Evolutionary conservation across 2,888 invertebrate genomes (phyloP).

Genomic region (Spilarctia lutea): DNA sequence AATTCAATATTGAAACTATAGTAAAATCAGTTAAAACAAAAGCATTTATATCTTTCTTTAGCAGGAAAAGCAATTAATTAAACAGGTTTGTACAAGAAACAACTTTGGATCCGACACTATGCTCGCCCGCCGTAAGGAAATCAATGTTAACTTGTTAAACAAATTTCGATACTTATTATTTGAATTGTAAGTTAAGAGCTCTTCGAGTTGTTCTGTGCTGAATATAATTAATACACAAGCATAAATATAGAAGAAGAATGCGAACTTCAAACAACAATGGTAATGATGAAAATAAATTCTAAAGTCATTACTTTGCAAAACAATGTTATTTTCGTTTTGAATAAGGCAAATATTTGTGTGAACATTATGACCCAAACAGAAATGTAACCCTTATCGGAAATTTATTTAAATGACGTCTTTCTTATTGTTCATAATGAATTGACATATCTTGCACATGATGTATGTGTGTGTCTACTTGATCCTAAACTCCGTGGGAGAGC

Average conservation of each 20-base stretch:
- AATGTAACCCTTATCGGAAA: background rate
- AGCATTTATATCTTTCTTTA: slow-evolving; percentile 54
- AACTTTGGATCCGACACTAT: slow-evolving; percentile 43
- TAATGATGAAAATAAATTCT: background rate
- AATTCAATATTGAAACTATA: slow-evolving; percentile 50
- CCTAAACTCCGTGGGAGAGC: too few relatives aligned
- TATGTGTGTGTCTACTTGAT: too few relatives aligned
- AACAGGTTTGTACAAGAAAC: slow-evolving; percentile 64
- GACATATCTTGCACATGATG: background rate
- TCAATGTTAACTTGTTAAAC: slow-evolving; percentile 49
- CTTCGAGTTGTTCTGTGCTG: slow-evolving; percentile 9
- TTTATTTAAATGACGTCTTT: background rate
- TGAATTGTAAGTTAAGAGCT: slow-evolving; percentile 12
- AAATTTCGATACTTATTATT: slow-evolving; percentile 39
- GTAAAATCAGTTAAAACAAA: slow-evolving; percentile 53
- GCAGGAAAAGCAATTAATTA: slow-evolving; percentile 67
- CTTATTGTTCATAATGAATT: background rate
- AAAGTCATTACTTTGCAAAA: background rate
- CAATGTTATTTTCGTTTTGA: background rate
- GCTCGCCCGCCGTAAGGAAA: slow-evolving; percentile 49
- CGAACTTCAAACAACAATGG: background rate
- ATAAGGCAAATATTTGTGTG: background rate
- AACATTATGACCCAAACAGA: background rate
- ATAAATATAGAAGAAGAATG: background rate
- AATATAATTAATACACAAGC: slow-evolving; percentile 19